phyloP scores from a whole-genome alignment of 2,113 vertebrate species.

The Upupa epops region DNA sequence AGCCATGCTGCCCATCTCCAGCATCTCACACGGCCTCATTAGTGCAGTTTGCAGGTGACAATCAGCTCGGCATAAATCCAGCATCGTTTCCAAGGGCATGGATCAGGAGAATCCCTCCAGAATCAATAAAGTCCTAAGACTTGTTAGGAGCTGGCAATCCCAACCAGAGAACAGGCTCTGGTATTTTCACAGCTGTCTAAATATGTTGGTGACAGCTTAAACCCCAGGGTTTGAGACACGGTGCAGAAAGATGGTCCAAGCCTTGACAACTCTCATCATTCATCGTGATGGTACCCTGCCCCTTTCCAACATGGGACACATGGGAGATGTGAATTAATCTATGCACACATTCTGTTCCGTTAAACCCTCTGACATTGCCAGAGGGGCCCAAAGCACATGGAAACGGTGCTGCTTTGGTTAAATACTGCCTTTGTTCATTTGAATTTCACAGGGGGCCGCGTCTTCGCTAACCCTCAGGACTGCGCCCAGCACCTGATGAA shows the following conservation, averaged over 20 bases:
- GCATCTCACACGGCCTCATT: background rate
- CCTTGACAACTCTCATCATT: conserved; percentile 3
- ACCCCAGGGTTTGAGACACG: background rate
- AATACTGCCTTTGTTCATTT: background rate
- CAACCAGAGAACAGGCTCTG: background rate
- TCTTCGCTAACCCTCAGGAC: conserved; percentile 94
- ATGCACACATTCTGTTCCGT: background rate
- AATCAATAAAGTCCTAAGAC: background rate
- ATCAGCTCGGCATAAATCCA: background rate
- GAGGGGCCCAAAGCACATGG: fast-evolving
- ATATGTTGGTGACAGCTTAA: background rate
- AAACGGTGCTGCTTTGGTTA: background rate
- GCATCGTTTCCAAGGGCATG: background rate
- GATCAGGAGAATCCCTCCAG: background rate
- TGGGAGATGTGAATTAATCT: background rate
- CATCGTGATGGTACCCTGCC: background rate
- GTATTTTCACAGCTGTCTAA: conserved; percentile 31
- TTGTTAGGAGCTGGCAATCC: background rate
- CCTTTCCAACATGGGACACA: background rate
- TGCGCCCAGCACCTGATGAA: conserved; percentile 95
- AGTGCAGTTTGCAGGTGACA: background rate
- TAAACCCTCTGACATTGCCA: background rate
- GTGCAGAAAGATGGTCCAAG: background rate
- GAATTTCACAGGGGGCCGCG: conserved; percentile 81
- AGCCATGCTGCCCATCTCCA: background rate